Evolutionary conservation across 2,797 vertebrate genomes (phyloP).

Genomic region (Tragopan temminckii): DNA sequence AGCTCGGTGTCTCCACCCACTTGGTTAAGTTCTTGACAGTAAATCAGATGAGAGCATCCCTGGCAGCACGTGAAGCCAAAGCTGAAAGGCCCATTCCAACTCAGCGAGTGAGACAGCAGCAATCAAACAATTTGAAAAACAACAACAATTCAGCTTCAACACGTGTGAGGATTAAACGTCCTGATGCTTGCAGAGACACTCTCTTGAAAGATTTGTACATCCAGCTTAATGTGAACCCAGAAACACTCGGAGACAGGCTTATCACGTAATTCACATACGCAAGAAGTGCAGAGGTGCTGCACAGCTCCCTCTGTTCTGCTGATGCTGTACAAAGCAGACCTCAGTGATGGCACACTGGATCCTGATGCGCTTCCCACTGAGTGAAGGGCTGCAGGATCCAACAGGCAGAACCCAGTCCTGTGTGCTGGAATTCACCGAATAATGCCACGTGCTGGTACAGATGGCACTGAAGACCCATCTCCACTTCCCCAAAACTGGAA

Average conservation of each 20-base stretch:
- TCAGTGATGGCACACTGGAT: accelerated
- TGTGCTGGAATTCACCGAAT: accelerated
- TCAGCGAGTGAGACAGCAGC: background rate
- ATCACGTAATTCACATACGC: accelerated
- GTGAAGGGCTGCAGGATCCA: too few species aligned
- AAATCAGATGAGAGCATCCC: background rate
- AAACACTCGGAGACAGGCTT: background rate
- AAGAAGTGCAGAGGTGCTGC: background rate
- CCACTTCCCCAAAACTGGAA: background rate
- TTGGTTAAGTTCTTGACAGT: background rate
- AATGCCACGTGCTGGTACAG: background rate
- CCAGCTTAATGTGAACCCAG: accelerated
- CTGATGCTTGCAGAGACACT: accelerated
- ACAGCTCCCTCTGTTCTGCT: background rate
- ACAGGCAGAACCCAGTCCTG: background rate
- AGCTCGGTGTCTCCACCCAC: background rate
- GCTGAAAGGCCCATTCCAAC: background rate
- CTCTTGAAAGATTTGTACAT: background rate
- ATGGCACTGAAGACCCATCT: background rate
- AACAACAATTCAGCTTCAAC: background rate
- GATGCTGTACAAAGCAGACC: background rate
- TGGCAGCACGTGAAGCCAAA: background rate
- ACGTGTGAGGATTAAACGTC: background rate
- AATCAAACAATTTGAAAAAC: background rate
- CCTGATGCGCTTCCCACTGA: background rate